Conservation (phyloP, 2,888 invertebrate species). For the Hypselothyrea guttata region DNA sequence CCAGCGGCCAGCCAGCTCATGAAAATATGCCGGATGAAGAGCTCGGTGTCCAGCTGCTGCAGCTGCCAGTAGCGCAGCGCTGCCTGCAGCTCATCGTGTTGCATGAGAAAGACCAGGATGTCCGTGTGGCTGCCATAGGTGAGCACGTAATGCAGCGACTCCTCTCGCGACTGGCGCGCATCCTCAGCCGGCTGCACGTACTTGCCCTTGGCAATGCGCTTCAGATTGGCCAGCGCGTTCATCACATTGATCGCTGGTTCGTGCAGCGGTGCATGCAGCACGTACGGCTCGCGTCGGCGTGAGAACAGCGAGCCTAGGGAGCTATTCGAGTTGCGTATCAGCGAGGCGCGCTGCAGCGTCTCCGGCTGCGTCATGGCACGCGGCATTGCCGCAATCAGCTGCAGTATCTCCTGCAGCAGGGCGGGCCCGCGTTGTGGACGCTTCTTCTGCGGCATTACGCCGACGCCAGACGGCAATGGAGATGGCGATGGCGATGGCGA, state of each 20-base stretch:
- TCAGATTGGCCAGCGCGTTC: constrained; percentile 84
- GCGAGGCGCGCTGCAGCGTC: constrained; percentile 75
- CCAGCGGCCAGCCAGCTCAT: constrained; percentile 87
- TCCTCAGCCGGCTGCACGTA: constrained; percentile 76
- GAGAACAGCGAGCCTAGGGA: constrained; percentile 77
- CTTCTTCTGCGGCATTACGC: constrained; percentile 54
- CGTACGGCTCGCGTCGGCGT: constrained; percentile 83
- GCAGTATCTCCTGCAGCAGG: constrained; percentile 87
- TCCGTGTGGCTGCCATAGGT: constrained; percentile 90
- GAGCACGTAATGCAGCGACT: constrained; percentile 91
- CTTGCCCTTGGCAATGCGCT: constrained; percentile 84
- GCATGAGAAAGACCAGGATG: constrained; percentile 89
- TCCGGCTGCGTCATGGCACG: constrained; percentile 77
- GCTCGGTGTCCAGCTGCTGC: constrained; percentile 86
- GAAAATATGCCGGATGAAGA: constrained; percentile 89
- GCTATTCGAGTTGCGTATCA: constrained; percentile 80
- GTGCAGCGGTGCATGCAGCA: constrained; percentile 83
- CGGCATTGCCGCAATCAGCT: constrained; percentile 85
- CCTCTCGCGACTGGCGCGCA: constrained; percentile 83
- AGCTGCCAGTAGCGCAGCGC: constrained; percentile 88
- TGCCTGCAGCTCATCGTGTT: constrained; percentile 87
- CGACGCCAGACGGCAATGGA: constrained; percentile 5
- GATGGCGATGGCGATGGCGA: too few relatives aligned
- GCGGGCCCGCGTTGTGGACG: constrained; percentile 86
- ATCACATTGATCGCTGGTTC: constrained; percentile 86